These are phyloP conservation scores for Drosophila fungiperda DNA, from an alignment of 2,888 invertebrate genomes.

Conservation along the genomic window DNA sequence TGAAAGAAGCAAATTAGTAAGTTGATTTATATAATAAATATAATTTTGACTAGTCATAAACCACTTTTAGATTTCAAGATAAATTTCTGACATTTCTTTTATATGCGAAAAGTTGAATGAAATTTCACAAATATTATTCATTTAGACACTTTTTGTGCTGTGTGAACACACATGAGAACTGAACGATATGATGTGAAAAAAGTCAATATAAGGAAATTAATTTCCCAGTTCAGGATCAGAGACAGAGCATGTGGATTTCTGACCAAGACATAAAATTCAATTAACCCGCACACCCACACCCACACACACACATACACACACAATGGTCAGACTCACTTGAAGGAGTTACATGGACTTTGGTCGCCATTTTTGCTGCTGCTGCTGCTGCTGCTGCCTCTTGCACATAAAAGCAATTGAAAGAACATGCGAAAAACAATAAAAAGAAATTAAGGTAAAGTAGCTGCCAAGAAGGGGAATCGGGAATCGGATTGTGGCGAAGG, in stretches of 20 bases:
- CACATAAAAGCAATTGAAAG: slow-evolving; percentile 79
- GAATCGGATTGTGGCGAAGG: slow-evolving; percentile 13
- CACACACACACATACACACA: slow-evolving; percentile 22
- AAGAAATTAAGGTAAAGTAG: slow-evolving; percentile 81
- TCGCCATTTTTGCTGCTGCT: slow-evolving; percentile 44
- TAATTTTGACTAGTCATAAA: not conserved
- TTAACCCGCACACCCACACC: slow-evolving; percentile 59
- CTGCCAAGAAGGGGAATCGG: slow-evolving; percentile 15
- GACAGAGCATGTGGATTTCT: slow-evolving; percentile 57
- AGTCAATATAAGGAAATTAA: slow-evolving; percentile 82
- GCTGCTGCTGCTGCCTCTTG: slow-evolving; percentile 18
- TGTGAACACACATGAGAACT: slow-evolving; percentile 3
- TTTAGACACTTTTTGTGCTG: not conserved
- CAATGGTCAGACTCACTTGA: slow-evolving; percentile 42
- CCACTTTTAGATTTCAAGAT: not conserved
- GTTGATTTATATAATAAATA: not conserved
- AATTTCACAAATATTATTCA: not conserved
- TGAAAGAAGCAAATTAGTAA: not conserved
- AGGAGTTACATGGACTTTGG: slow-evolving; percentile 65
- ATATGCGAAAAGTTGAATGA: not conserved
- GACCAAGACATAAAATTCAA: slow-evolving; percentile 81
- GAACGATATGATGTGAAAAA: slow-evolving; percentile 44
- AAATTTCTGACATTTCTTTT: not conserved
- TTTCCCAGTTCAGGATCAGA: slow-evolving; percentile 53
- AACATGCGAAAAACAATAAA: slow-evolving; percentile 82